Conservation (phyloP, 2,888 invertebrate species). For the Ceriagrion tenellum region DNA sequence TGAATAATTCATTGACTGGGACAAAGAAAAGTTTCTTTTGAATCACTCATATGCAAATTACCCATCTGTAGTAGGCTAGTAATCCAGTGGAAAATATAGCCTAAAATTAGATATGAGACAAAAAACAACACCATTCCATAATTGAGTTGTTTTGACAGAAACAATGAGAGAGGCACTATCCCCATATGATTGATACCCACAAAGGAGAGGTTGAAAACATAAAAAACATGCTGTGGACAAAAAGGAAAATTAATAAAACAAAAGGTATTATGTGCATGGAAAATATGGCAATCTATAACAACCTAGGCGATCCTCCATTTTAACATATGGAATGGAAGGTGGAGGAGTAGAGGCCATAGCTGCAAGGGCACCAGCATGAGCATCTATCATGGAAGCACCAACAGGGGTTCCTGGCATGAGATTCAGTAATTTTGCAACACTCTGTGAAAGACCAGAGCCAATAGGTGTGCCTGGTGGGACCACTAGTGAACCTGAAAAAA, state of each 20-base stretch:
- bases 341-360: slow-evolving; percentile 86
- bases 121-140: no score
- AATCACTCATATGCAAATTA: no score
- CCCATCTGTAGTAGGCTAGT: no score
- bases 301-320: slow-evolving; percentile 51
- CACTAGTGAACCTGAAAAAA: slow-evolving; percentile 76
- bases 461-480: slow-evolving; percentile 86
- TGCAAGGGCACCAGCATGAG: slow-evolving; percentile 96
- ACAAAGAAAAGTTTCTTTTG: no score
- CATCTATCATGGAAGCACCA: slow-evolving; percentile 95
- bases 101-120: no score
- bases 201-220: background rate
- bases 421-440: slow-evolving; percentile 86
- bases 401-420: slow-evolving; percentile 88
- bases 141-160: no score
- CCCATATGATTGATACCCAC: no score
- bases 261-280: background rate
- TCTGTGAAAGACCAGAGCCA: slow-evolving; percentile 82
- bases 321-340: slow-evolving; percentile 46
- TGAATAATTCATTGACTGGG: no score
- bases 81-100: no score
- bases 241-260: background rate
- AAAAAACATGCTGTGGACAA: background rate
- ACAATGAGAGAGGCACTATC: no score
- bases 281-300: background rate